These are phyloP conservation scores for Fragum whitleyi DNA, from an alignment of 2,888 invertebrate genomes.

Conservation along the genomic window DNA sequence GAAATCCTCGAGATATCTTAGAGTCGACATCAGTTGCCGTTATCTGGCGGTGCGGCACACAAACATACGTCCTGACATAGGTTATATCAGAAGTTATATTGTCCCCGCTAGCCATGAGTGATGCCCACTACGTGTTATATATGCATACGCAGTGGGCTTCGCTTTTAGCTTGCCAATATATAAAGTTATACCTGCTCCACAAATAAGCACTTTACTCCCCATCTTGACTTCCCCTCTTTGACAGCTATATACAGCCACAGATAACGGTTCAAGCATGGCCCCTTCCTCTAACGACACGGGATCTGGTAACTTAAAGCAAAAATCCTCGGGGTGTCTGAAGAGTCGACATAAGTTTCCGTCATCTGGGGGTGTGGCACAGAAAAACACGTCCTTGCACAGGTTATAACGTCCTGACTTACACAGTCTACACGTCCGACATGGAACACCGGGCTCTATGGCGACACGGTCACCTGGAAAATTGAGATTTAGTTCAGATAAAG, in stretches of 20 bases:
- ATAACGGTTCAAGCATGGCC: conserved; percentile 81
- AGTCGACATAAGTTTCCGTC: conserved; percentile 74
- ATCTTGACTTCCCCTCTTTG: conserved; percentile 75
- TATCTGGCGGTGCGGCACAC: too few species aligned
- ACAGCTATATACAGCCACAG: conserved; percentile 82
- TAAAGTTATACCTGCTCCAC: conserved; percentile 82
- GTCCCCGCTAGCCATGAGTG: too few species aligned
- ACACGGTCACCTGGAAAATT: conserved; percentile 75
- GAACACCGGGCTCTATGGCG: conserved; percentile 78
- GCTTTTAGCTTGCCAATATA: too few species aligned
- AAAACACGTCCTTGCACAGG: conserved; percentile 77
- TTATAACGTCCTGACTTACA: conserved; percentile 78
- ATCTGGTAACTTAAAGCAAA: conserved; percentile 81
- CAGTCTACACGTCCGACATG: conserved; percentile 73
- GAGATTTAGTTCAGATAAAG: not conserved
- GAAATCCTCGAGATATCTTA: too few species aligned
- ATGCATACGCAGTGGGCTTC: too few species aligned
- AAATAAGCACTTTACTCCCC: conserved; percentile 79
- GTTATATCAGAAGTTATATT: too few species aligned
- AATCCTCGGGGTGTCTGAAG: conserved; percentile 76
- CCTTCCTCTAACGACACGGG: conserved; percentile 81
- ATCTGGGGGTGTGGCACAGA: conserved; percentile 80
- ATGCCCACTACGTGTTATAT: too few species aligned
- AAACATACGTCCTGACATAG: too few species aligned
- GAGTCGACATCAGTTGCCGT: too few species aligned